phyloP scores from a whole-genome alignment of 2,888 invertebrate genomes.

The Drosophila infuscata region DNA sequence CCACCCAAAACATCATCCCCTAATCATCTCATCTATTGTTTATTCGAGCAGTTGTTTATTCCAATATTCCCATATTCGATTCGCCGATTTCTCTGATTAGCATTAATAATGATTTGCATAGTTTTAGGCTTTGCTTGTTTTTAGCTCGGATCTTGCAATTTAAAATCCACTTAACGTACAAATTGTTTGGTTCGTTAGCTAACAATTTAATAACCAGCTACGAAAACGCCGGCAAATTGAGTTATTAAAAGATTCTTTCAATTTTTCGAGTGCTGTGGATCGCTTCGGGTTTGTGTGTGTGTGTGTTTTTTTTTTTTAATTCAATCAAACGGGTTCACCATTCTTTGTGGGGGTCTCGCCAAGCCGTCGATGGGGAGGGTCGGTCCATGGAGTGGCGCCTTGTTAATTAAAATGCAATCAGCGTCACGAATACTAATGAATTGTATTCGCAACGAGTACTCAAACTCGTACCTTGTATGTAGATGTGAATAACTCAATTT shows the following conservation, averaged over 20 bases:
- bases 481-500: constrained; percentile 77
- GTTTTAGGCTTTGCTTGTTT: not conserved
- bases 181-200: constrained; percentile 41
- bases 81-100: not conserved
- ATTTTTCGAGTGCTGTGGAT: constrained; percentile 59
- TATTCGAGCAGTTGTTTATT: constrained; percentile 1
- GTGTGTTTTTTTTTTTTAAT: constrained; percentile 33
- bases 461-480: constrained; percentile 46
- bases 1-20: constrained; percentile 31
- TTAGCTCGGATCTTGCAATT: constrained; percentile 23
- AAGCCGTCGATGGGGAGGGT: constrained; percentile 10
- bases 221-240: constrained; percentile 53
- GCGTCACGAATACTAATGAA: constrained; percentile 80
- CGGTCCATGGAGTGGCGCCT: constrained; percentile 68
- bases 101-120: constrained; percentile 7
- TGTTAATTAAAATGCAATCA: constrained; percentile 82
- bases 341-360: constrained; percentile 1
- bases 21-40: constrained; percentile 3
- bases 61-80: not conserved
- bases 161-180: constrained; percentile 41
- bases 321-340: constrained; percentile 69
- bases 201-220: constrained; percentile 67
- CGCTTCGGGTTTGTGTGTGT: constrained; percentile 12
- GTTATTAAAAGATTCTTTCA: constrained; percentile 77
- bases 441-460: constrained; percentile 58